phyloP scores from a whole-genome alignment of 2,113 vertebrate genomes.

The Apus apus region DNA sequence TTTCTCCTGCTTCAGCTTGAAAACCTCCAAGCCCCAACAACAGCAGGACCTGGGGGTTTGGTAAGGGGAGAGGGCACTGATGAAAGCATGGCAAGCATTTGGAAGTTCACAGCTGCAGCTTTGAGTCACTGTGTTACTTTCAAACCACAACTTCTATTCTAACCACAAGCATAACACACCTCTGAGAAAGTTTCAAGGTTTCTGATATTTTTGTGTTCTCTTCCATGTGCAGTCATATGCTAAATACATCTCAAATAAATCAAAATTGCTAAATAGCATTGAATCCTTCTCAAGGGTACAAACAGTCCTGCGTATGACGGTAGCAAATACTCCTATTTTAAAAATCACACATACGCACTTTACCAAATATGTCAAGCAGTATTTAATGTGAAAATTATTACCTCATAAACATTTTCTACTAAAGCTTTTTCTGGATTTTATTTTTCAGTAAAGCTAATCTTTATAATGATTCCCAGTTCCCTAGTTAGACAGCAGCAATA shows the following conservation, averaged over 20 bases:
- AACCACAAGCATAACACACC: background rate
- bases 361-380: constrained; percentile 12
- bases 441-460: constrained; percentile 44
- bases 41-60: fast-evolving
- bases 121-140: fast-evolving
- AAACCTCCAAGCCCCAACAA: background rate
- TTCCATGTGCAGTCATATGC: background rate
- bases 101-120: background rate
- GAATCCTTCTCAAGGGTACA: constrained; percentile 3
- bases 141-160: background rate
- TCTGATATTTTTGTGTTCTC: background rate
- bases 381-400: constrained; percentile 28
- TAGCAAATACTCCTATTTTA: background rate
- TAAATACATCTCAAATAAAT: background rate
- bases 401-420: constrained; percentile 51
- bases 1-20: background rate
- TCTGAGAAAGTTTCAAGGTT: background rate
- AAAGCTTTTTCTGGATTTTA: constrained; percentile 33
- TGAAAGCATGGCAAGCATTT: background rate
- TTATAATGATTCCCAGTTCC: constrained; percentile 65
- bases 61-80: fast-evolving
- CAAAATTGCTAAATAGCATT: background rate
- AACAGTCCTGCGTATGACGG: background rate
- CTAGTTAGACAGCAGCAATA: constrained; percentile 61
- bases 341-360: background rate